A percentile compares a stretch with the other conserved stretches of the same genome.
Evolutionary conservation across 1,140 invertebrate species (phyloP).

Genomic region (Drosophila subobscura): DNA sequence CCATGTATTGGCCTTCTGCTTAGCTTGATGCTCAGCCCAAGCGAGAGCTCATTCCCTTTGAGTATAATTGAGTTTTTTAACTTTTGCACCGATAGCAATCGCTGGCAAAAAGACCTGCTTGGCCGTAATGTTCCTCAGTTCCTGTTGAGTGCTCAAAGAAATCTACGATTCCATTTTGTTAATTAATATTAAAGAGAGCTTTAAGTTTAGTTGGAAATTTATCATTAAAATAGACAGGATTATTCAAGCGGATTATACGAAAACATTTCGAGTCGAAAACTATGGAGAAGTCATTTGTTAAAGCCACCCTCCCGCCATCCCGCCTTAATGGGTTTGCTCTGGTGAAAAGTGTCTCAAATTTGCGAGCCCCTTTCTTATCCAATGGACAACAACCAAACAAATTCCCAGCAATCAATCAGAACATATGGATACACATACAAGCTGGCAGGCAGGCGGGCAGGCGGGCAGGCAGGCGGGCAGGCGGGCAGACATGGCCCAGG

Average conservation of each 20-base stretch:
- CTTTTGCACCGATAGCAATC: constrained; percentile 24
- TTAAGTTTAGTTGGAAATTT: too few relatives aligned
- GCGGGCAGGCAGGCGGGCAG: not conserved
- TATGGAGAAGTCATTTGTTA: too few relatives aligned
- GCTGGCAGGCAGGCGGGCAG: not conserved
- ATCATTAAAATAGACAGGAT: too few relatives aligned
- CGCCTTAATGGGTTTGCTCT: constrained; percentile 31
- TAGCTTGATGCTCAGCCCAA: constrained; percentile 12
- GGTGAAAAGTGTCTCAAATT: constrained; percentile 71
- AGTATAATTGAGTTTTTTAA: constrained; percentile 37
- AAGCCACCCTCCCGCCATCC: not conserved
- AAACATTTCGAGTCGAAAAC: not conserved
- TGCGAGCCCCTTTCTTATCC: constrained; percentile 59
- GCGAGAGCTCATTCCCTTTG: constrained; percentile 4
- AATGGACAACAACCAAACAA: constrained; percentile 37
- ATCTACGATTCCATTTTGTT: too few relatives aligned
- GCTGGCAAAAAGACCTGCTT: not conserved
- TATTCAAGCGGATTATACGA: too few relatives aligned
- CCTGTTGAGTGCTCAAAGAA: constrained; percentile 7
- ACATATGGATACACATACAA: constrained; percentile 16
- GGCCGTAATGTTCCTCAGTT: constrained; percentile 6
- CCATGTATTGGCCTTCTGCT: constrained; percentile 30
- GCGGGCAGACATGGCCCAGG: constrained; percentile 3
- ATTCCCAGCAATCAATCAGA: constrained; percentile 68
- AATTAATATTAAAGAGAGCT: too few relatives aligned